Evolutionary conservation across 2,113 vertebrate genomes (phyloP).

Genomic region (Paraplagusia blochii): DNA sequence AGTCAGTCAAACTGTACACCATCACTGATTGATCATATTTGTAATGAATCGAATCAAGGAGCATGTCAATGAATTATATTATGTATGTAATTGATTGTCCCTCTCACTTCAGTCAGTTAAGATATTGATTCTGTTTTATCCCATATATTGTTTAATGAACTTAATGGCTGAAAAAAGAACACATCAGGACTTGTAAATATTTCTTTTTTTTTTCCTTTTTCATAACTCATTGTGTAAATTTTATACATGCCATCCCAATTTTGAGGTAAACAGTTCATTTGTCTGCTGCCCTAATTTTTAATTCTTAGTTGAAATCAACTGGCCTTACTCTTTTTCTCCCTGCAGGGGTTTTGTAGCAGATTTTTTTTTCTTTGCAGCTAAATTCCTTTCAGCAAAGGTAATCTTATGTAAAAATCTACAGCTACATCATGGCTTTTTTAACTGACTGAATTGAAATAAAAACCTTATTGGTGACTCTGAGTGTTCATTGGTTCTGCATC

Average conservation of each 20-base stretch:
- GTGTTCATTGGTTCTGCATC: no score
- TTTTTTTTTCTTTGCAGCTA: constrained; percentile 21
- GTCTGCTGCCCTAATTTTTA: constrained; percentile 41
- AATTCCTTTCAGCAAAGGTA: constrained; percentile 38
- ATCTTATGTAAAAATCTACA: constrained; percentile 47
- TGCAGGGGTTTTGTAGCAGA: constrained; percentile 42
- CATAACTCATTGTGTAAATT: constrained; percentile 60
- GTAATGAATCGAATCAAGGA: constrained; percentile 25
- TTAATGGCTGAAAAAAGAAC: constrained; percentile 34
- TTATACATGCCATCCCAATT: constrained; percentile 55
- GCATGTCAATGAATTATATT: constrained; percentile 12
- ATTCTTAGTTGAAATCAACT: constrained; percentile 6
- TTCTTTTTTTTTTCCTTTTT: constrained; percentile 57
- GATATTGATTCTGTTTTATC: constrained; percentile 41
- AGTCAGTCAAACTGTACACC: constrained; percentile 1
- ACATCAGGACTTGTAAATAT: constrained; percentile 68
- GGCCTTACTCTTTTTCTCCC: constrained; percentile 38
- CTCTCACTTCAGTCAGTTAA: constrained; percentile 2
- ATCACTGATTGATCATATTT: constrained; percentile 51
- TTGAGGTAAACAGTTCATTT: constrained; percentile 30
- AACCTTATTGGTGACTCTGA: constrained; percentile 43
- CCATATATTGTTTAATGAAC: constrained; percentile 37
- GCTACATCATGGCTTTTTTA: constrained; percentile 44
- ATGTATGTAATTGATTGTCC: constrained; percentile 14
- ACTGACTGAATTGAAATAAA: constrained; percentile 71